Conservation (phyloP, 2,888 invertebrate genomes). For the Epirrhoe tristata region DNA sequence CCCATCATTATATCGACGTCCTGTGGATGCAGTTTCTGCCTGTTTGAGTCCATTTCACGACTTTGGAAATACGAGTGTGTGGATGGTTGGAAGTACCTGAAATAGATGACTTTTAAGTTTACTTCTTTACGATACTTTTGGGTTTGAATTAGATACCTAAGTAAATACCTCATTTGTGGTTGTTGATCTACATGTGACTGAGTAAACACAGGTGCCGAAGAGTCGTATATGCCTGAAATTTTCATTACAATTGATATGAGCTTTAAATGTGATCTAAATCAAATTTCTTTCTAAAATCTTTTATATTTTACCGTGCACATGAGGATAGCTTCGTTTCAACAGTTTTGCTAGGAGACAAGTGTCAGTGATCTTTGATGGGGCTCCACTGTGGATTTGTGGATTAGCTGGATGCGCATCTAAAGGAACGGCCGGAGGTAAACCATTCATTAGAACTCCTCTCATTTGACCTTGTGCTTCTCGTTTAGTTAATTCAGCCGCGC, state of each 20-base stretch:
- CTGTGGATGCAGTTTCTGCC: constrained; percentile 67
- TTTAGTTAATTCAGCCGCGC: constrained; percentile 52
- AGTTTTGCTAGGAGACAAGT: constrained; percentile 66
- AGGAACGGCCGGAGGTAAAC: constrained; percentile 40
- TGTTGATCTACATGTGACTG: constrained; percentile 44
- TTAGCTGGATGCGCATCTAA: constrained; percentile 41
- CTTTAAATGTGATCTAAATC: neutral
- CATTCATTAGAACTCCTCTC: constrained; percentile 43
- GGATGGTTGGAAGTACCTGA: constrained; percentile 51
- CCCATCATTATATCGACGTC: constrained; percentile 69
- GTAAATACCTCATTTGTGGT: constrained; percentile 49
- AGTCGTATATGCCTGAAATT: constrained; percentile 55
- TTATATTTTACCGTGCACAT: constrained; percentile 55
- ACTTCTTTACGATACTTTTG: neutral
- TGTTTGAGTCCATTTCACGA: constrained; percentile 53
- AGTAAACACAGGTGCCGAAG: constrained; percentile 46
- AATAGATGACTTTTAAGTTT: constrained; percentile 19
- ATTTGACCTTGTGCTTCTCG: constrained; percentile 50
- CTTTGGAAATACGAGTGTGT: constrained; percentile 51
- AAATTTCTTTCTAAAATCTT: neutral
- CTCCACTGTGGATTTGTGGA: constrained; percentile 43
- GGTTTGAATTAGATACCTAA: constrained; percentile 18
- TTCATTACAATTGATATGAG: neutral
- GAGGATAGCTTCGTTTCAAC: constrained; percentile 61
- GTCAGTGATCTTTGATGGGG: constrained; percentile 53